A percentile compares a stretch with the other conserved stretches of the same genome.
Conservation (phyloP, 2,113 vertebrate species). For the Mus musculus region GRCm39 chr1:37263001-37263500, state of each 20-base stretch:
- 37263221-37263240: neutral
- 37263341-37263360: neutral
- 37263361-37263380: neutral
- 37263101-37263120: neutral
- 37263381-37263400: neutral
- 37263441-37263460: neutral
- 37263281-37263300: neutral
- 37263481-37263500: neutral
- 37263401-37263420: neutral
- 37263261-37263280: neutral
- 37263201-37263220: neutral
- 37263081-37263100: neutral
- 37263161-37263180: slow-evolving; percentile 7
- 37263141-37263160: neutral
- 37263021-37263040: no score
- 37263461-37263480: neutral
- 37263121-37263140: neutral
- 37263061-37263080: neutral
- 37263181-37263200: slow-evolving; percentile 1
- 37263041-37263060: no score
- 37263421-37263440: neutral
- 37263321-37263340: neutral
- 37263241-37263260: neutral
- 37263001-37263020: neutral
- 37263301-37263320: neutral